Evolutionary conservation across 2,888 invertebrate genomes (phyloP).

Genomic region (Calephelis perditalis): DNA sequence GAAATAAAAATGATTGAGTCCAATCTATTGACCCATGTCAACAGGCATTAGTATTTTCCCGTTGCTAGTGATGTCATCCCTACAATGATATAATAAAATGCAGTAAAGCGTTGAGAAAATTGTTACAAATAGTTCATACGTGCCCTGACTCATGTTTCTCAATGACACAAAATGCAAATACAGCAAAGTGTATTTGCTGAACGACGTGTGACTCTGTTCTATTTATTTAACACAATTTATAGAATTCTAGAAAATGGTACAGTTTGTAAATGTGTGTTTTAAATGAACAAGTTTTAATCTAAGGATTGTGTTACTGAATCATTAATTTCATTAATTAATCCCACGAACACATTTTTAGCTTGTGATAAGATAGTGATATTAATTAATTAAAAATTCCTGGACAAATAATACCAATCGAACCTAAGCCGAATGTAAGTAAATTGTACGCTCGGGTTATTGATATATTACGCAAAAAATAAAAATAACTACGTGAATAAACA

Average conservation of each 20-base stretch:
- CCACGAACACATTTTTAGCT: no score
- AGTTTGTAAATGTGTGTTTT: neutral
- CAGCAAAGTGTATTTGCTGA: conserved; percentile 9
- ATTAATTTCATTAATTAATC: no score
- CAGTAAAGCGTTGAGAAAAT: conserved; percentile 19
- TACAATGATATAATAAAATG: conserved; percentile 24
- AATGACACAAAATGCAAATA: conserved; percentile 18
- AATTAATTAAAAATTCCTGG: no score
- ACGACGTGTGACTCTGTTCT: conserved; percentile 8
- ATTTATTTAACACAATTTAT: conserved; percentile 8
- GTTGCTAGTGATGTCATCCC: conserved; percentile 36
- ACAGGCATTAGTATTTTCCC: conserved; percentile 15
- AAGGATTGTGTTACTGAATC: no score
- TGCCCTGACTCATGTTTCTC: conserved; percentile 22
- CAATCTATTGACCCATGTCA: conserved; percentile 42
- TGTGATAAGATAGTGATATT: no score
- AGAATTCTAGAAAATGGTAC: neutral
- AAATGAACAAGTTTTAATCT: no score
- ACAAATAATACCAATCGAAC: no score
- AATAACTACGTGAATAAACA: no score
- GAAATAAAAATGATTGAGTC: conserved; percentile 43
- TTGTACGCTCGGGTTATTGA: no score
- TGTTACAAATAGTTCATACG: conserved; percentile 22
- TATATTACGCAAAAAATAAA: no score
- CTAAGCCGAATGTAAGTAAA: no score